phyloP scores from a whole-genome alignment of 2,797 vertebrate species.

The Onychomys leucogaster region DNA sequence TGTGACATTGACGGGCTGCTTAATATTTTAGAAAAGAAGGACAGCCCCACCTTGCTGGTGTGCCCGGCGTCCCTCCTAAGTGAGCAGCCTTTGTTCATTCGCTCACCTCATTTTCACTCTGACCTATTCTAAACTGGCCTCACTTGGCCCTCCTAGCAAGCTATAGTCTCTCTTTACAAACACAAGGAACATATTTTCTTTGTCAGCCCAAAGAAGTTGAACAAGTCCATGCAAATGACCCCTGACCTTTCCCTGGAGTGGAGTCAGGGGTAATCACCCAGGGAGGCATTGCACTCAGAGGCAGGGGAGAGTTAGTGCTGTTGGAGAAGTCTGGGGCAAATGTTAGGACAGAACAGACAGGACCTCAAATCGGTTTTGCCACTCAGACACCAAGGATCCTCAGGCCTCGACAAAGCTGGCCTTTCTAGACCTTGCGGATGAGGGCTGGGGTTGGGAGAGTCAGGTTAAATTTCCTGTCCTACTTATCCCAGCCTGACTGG shows the following conservation, averaged over 20 bases:
- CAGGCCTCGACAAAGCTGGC: constrained; percentile 84
- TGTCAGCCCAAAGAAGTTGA: constrained; percentile 60
- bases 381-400: constrained; percentile 84
- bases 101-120: not conserved
- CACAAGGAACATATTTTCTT: constrained; percentile 79
- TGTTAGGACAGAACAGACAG: constrained; percentile 87
- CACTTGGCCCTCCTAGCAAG: not conserved
- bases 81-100: not conserved
- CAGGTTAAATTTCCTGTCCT: constrained; percentile 89
- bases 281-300: not conserved
- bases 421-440: constrained; percentile 83
- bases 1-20: not conserved
- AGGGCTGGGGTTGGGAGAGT: constrained; percentile 85
- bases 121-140: not conserved
- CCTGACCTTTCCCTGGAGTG: constrained; percentile 67
- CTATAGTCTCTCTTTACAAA: constrained; percentile 48
- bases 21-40: constrained; percentile 1
- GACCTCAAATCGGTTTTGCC: constrained; percentile 89
- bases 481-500: constrained; percentile 83
- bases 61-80: not conserved
- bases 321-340: constrained; percentile 80
- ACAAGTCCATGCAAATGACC: constrained; percentile 70
- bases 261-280: constrained; percentile 72
- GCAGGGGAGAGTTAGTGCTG: constrained; percentile 51
- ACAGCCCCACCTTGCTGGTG: not conserved